Conservation (phyloP, 2,797 vertebrate species). For the Ctenopoma kingsleyae region DNA sequence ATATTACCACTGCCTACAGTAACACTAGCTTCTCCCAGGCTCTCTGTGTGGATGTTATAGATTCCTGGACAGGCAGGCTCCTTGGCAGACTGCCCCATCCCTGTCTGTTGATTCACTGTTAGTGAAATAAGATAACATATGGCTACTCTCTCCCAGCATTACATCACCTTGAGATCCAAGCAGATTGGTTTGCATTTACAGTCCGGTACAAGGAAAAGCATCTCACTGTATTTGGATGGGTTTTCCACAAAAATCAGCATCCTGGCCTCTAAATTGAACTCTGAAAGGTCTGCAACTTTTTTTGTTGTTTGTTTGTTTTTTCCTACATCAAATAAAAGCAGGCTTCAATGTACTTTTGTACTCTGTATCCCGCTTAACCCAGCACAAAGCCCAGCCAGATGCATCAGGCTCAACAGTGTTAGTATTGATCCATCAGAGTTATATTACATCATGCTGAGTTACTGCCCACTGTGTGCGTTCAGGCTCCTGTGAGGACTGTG, state of each 20-base stretch:
- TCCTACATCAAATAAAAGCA: constrained; percentile 11
- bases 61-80: constrained; percentile 63
- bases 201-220: not conserved
- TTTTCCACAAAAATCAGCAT: constrained; percentile 7
- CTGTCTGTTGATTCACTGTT: constrained; percentile 78
- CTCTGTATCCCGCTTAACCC: constrained; percentile 51
- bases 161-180: constrained; percentile 77
- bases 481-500: constrained; percentile 45
- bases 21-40: constrained; percentile 40
- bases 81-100: constrained; percentile 66
- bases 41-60: constrained; percentile 53
- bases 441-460: constrained; percentile 57
- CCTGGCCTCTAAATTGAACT: constrained; percentile 20
- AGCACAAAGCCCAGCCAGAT: constrained; percentile 46
- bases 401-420: constrained; percentile 59
- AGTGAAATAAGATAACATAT: constrained; percentile 81
- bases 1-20: constrained; percentile 52
- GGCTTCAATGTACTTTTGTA: constrained; percentile 28
- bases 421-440: constrained; percentile 71
- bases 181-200: constrained; percentile 55
- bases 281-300: constrained; percentile 36
- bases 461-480: constrained; percentile 29
- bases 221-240: constrained; percentile 2
- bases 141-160: constrained; percentile 75
- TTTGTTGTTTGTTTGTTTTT: not conserved